Percentiles rank a stretch among this genome's conserved stretches.
These are phyloP conservation scores for Fragum sueziense DNA, from an alignment of 2,888 invertebrate species.

Conservation along the genomic window DNA sequence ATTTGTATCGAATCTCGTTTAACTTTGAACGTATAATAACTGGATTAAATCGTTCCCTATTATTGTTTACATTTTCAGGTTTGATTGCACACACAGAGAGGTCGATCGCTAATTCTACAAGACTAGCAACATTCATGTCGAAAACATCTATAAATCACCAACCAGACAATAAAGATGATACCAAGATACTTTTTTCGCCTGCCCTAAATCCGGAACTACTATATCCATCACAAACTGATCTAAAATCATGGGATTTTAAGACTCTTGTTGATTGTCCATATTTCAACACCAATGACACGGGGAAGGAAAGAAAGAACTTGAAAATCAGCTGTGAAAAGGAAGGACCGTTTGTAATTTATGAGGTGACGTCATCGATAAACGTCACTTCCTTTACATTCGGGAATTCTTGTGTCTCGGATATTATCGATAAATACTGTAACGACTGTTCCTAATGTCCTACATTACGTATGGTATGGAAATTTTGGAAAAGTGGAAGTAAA, in stretches of 20 bases:
- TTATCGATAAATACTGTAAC: slow-evolving; percentile 36
- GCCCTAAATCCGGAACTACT: neutral
- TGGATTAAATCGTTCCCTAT: too few species aligned
- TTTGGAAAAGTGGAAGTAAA: slow-evolving; percentile 32
- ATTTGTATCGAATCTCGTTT: too few species aligned
- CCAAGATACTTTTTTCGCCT: neutral
- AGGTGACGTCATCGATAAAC: neutral
- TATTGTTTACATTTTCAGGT: too few species aligned
- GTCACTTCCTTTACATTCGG: slow-evolving; percentile 17
- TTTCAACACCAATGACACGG: neutral
- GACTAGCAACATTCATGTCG: too few species aligned
- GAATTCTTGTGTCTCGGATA: slow-evolving; percentile 35
- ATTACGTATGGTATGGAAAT: slow-evolving; percentile 57
- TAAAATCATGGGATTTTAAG: neutral
- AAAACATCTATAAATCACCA: too few species aligned
- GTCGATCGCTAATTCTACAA: too few species aligned
- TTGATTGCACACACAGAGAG: too few species aligned
- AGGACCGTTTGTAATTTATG: neutral
- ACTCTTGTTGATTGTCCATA: neutral
- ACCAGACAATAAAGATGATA: too few species aligned
- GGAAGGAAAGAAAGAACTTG: neutral
- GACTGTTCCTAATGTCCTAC: slow-evolving; percentile 54
- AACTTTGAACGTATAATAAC: too few species aligned
- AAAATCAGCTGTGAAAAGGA: neutral
- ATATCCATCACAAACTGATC: neutral